Percentiles rank a stretch among this genome's conserved stretches.
These are phyloP conservation scores for Trileptium ribeirensis DNA, from an alignment of 2,888 invertebrate species.

Conservation along the genomic window DNA sequence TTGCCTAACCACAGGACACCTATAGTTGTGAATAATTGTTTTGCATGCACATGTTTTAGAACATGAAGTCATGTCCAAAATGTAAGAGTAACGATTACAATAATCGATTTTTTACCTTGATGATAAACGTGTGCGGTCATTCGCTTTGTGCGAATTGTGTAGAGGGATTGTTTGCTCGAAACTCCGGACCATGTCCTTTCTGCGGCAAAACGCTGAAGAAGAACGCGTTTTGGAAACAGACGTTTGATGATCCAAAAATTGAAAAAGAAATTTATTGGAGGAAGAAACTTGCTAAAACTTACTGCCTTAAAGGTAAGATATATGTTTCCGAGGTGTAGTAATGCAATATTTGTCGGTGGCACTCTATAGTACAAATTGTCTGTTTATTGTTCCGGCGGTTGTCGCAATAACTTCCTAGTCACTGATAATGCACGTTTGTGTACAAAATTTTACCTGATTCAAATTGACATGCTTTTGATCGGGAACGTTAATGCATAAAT, in stretches of 20 bases:
- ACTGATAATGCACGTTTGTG: too few species aligned
- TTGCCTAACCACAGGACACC: too few species aligned
- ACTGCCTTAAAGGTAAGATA: conserved; percentile 57
- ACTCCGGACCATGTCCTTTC: conserved; percentile 87
- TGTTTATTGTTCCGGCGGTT: too few species aligned
- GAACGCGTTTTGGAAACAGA: conserved; percentile 82
- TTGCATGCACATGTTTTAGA: too few species aligned
- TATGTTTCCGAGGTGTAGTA: too few species aligned
- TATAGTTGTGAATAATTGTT: too few species aligned
- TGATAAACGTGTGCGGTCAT: conserved; percentile 98
- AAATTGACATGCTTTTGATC: too few species aligned
- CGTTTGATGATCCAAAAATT: conserved; percentile 89
- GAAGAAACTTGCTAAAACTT: conserved; percentile 64
- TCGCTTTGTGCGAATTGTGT: conserved; percentile 95
- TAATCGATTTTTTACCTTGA: conserved; percentile 87
- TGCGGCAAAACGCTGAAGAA: conserved; percentile 79
- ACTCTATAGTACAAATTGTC: too few species aligned
- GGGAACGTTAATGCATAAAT: too few species aligned
- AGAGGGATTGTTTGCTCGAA: conserved; percentile 88
- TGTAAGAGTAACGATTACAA: conserved; percentile 93
- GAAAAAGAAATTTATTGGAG: conserved; percentile 96
- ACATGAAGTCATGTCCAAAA: conserved; percentile 70
- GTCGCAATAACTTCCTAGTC: too few species aligned
- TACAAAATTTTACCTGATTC: too few species aligned
- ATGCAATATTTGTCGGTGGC: too few species aligned